Base-by-base conservation (phyloP, 2,113 vertebrate genomes). In the Dromaius novaehollandiae region DNA sequence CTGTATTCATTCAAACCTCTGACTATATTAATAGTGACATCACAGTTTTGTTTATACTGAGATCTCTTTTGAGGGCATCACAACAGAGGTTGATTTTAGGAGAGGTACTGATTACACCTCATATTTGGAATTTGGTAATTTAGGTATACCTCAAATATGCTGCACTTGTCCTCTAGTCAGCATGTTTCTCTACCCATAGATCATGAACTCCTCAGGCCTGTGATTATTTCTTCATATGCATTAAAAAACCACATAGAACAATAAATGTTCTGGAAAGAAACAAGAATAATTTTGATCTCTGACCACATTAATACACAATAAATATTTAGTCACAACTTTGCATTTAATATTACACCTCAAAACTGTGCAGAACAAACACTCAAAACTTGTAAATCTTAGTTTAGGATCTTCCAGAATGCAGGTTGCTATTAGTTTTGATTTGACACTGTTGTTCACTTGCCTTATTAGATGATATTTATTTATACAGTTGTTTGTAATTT, bases 21-120 rank as follows among this genome's bases (percentile, higher is more conserved):
- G 90, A 81, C 68, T 88, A 20, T 81, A 95, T 83, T 88, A 73
- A 90, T 75, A 50, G 63, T 96, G 94, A 96, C 93, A 91, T 97
- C 95, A 96, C 82, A 26, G 5, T 48, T 90, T 88, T 93, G 90
- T 95, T 94, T 94, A 88, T 38, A 55, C 40, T 78, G 71, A 88
- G 94, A 92, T 88, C 20, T 94, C 88, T 83, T 94, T 86, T 46
- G 73, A 96, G n/a, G 46, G 87, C 73, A 75, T 95, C 95, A 90
- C 82, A 95, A 86, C 76, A 94, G 88, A 95, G 73, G 82, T 32
- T 77, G 71, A 40, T 86, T 96, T 93, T 69, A 91, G 76, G 18
- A 93, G 50, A 94, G 69, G 48, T 88, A 93, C 83, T 93, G 90
- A 94, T 95, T 96, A 90, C 2, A 19, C 82, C 71, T 96, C 75